These are phyloP conservation scores for Myopa tessellatipennis DNA, from an alignment of 2,888 invertebrate species.

Conservation along the genomic window DNA sequence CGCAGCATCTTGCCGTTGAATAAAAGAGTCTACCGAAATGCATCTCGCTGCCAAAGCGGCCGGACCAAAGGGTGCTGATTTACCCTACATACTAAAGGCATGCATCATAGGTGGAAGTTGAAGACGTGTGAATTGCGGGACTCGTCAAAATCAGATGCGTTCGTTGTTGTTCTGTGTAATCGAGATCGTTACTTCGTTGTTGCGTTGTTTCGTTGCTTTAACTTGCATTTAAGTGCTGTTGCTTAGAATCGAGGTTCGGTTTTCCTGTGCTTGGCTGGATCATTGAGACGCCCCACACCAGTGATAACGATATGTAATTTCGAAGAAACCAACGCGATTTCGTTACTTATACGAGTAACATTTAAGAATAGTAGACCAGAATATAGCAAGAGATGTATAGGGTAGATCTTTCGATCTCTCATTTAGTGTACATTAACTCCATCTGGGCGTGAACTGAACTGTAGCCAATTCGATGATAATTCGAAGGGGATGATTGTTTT, in stretches of 20 bases:
- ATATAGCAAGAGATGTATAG: neutral
- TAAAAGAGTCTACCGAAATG: constrained; percentile 5
- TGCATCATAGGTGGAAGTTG: constrained; percentile 23
- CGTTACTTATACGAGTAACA: neutral
- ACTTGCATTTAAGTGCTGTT: constrained; percentile 21
- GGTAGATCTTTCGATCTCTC: neutral
- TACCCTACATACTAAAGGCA: constrained; percentile 1
- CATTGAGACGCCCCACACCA: neutral
- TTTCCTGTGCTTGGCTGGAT: neutral
- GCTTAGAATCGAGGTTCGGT: neutral
- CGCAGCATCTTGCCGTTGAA: constrained; percentile 1
- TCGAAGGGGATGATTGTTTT: too few relatives aligned
- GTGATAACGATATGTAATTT: constrained; percentile 16
- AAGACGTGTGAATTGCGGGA: constrained; percentile 43
- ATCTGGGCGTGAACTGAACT: neutral
- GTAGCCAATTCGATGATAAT: neutral
- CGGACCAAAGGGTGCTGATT: constrained; percentile 23
- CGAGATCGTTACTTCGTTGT: constrained; percentile 36
- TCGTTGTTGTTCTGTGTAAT: constrained; percentile 28
- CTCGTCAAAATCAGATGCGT: constrained; percentile 41
- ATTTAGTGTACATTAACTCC: neutral
- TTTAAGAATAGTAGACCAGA: neutral
- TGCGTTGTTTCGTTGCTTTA: constrained; percentile 38
- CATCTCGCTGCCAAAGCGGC: constrained; percentile 5
- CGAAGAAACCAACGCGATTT: neutral